These are phyloP conservation scores for Incurvaria masculella DNA, from an alignment of 2,888 invertebrate species.

Conservation along the genomic window DNA sequence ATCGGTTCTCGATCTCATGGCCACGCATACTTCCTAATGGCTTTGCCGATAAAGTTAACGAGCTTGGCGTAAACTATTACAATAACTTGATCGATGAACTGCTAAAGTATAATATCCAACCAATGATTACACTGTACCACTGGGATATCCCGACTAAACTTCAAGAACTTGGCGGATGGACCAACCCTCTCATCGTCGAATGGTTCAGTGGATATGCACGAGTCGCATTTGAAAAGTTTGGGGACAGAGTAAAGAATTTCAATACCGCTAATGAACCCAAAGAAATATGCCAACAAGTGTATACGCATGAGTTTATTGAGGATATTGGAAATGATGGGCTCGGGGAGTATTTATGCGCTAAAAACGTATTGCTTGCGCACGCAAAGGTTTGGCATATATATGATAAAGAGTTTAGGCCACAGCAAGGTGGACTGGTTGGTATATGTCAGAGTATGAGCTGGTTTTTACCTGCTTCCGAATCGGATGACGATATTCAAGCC, in stretches of 20 bases:
- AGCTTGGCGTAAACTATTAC: constrained; percentile 62
- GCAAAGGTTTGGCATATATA: too few relatives aligned
- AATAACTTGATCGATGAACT: constrained; percentile 61
- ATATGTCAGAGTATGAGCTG: constrained; percentile 23
- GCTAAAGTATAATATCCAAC: too few relatives aligned
- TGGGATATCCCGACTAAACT: constrained; percentile 53
- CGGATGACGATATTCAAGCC: constrained; percentile 28
- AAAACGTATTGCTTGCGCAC: constrained; percentile 54
- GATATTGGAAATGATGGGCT: constrained; percentile 32
- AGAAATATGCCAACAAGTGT: constrained; percentile 7
- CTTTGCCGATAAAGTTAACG: constrained; percentile 51
- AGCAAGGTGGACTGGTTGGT: constrained; percentile 24
- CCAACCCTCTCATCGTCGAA: too few relatives aligned
- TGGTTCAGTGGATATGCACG: constrained; percentile 46
- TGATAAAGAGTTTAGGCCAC: constrained; percentile 34
- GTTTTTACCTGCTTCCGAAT: constrained; percentile 29
- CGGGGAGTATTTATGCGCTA: constrained; percentile 47
- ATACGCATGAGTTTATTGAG: constrained; percentile 16
- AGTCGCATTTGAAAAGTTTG: constrained; percentile 42
- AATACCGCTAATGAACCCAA: constrained; percentile 60
- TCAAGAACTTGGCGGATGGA: constrained; percentile 53
- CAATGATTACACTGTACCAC: constrained; percentile 52
- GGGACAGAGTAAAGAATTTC: constrained; percentile 54
- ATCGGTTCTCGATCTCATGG: constrained; percentile 64
- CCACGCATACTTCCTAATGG: constrained; percentile 60